Base-by-base conservation (phyloP, 2,113 vertebrate genomes). In the Abramis brama region DNA sequence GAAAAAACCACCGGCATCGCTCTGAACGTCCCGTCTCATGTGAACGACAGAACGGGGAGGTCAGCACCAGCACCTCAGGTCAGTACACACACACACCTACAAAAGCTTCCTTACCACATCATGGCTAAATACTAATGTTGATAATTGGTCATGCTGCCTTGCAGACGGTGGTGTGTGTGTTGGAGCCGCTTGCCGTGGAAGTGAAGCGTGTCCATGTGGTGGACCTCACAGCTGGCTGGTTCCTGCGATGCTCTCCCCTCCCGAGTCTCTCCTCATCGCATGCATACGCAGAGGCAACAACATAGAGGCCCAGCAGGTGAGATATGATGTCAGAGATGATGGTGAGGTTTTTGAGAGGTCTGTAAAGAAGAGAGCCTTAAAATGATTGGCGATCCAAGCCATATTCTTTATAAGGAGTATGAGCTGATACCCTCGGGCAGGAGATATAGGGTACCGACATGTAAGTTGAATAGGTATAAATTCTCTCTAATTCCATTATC, bases 171-270 rank as follows among this genome's bases (percentile, higher is more conserved):
- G 96, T 84, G 92, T 93, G 71, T 94, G 92, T 8, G 73, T 73
- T 0, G 74, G 27, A 0, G 30, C 91, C 30, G 89, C 90, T 7
- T 90, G 36, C 12, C 92, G 83, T 12, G 95, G 96, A 25, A 21
- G 90, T 76, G 95, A 95, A 64, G 57, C 60, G 80, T 95, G 84
- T 30, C 92, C 60, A 74, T 95, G 91, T 75, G 93, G 87, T 86
- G 87, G 27, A 88, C 87, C 89, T 84, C 96, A 92, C 86, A 97
- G 93, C 88, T 93, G 94, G 74, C 91, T 99, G 78, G 94, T 99
- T 78, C 97, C 97, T 7, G 95, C 97, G 93, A 98, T 99, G 98
- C 91, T 99, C 92, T 96, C 98, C 17, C 94, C 97, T n/a, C 97
- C 98, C 0, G 98, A 99, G 92, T 98, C 97, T 12, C 94, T 99